Conservation (phyloP, 2,888 invertebrate genomes). For the Lasioglossum lativentre region DNA sequence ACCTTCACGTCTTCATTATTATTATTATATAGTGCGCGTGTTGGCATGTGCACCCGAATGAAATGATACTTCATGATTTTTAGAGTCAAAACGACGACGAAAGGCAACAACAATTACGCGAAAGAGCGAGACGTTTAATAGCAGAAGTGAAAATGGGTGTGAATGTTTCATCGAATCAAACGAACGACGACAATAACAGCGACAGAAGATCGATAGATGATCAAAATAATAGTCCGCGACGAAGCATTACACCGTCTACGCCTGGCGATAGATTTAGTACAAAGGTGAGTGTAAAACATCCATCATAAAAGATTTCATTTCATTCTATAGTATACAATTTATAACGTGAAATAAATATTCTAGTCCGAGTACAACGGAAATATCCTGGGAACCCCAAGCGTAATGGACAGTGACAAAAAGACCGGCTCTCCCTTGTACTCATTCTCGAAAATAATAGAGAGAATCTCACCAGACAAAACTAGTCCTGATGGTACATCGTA, state of each 20-base stretch:
- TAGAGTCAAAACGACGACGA: conserved; percentile 91
- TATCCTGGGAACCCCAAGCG: conserved; percentile 81
- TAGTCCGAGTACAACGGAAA: conserved; percentile 86
- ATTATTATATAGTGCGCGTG: background rate
- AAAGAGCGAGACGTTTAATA: conserved; percentile 95
- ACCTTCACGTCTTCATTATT: background rate
- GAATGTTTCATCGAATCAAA: conserved; percentile 82
- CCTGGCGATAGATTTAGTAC: conserved; percentile 81
- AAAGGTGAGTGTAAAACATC: conserved; percentile 70
- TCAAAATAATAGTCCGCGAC: conserved; percentile 83
- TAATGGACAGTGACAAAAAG: conserved; percentile 79
- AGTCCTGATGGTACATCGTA: conserved; percentile 86
- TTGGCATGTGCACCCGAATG: background rate
- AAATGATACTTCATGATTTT: conserved; percentile 20
- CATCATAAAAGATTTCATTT: background rate
- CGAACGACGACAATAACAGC: conserved; percentile 81
- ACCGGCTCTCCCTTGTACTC: conserved; percentile 88
- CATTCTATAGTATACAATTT: conserved; percentile 2
- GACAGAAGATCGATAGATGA: conserved; percentile 82
- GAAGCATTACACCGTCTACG: conserved; percentile 82
- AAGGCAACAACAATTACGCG: conserved; percentile 93
- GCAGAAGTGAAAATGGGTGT: conserved; percentile 92
- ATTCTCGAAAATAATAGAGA: conserved; percentile 89
- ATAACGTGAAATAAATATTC: conserved; percentile 55
- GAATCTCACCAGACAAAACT: conserved; percentile 89